phyloP scores from a whole-genome alignment of 2,113 vertebrate species.

The Halichoerus grypus region DNA sequence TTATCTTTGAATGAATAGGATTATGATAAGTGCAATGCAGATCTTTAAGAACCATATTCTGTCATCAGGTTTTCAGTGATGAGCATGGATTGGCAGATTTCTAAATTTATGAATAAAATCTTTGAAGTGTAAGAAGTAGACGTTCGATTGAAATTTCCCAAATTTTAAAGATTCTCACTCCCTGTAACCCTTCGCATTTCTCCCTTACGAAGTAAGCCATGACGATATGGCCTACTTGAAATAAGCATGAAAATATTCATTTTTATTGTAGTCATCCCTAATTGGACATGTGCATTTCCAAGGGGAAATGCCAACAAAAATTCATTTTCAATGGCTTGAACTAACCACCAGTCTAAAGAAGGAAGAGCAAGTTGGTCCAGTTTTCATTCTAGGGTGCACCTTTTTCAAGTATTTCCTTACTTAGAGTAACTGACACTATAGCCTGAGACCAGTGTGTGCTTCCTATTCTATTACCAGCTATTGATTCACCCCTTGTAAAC shows the following conservation, averaged over 20 bases:
- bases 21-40: neutral
- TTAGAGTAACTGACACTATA: neutral
- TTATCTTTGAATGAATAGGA: neutral
- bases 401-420: neutral
- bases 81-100: neutral
- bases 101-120: neutral
- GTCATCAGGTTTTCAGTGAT: conserved; percentile 13
- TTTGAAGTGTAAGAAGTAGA: neutral
- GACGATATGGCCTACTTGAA: neutral
- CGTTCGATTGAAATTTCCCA: neutral
- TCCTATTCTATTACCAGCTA: neutral
- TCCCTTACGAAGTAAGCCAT: neutral
- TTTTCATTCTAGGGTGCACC: neutral
- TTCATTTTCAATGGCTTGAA: neutral
- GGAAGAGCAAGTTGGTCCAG: neutral
- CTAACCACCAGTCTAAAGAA: neutral
- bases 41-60: neutral
- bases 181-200: neutral
- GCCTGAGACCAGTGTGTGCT: neutral
- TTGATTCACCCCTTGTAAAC: neutral
- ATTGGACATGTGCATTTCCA: neutral
- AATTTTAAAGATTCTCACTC: neutral
- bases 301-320: neutral
- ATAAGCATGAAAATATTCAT: neutral
- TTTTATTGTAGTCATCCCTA: neutral